Evolutionary conservation across 2,888 invertebrate genomes (phyloP).

Genomic region (Copidosoma aretas): DNA sequence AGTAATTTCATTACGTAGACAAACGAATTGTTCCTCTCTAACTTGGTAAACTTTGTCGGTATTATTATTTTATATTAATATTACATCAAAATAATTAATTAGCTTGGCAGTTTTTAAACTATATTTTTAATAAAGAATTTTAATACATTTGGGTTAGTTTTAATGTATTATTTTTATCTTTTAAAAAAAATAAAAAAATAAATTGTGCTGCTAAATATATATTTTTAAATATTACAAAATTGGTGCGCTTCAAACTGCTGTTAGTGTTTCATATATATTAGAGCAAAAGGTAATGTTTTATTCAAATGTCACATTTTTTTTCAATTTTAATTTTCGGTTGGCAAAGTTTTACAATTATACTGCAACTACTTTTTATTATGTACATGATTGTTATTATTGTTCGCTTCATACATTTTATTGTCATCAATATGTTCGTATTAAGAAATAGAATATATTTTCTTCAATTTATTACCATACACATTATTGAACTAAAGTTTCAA

Average conservation of each 20-base stretch:
- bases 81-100: background rate
- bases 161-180: background rate
- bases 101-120: background rate
- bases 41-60: background rate
- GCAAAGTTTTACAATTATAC: slow-evolving; percentile 17
- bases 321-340: slow-evolving; percentile 23
- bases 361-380: slow-evolving; percentile 12
- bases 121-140: background rate
- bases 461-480: background rate
- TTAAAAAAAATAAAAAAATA: background rate
- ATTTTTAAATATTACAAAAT: background rate
- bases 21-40: background rate
- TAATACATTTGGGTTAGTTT: background rate
- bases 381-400: slow-evolving; percentile 23
- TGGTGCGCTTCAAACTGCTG: slow-evolving; percentile 18
- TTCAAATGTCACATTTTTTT: slow-evolving; percentile 16
- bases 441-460: slow-evolving; percentile 17
- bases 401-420: slow-evolving; percentile 27
- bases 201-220: slow-evolving; percentile 8
- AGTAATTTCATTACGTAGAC: background rate
- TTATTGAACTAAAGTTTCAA: background rate
- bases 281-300: slow-evolving; percentile 10
- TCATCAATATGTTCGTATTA: slow-evolving; percentile 12
- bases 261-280: slow-evolving; percentile 14
- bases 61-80: background rate